Evolutionary conservation across 2,888 invertebrate genomes (phyloP).

Genomic region (Chydorus sphaericus): DNA sequence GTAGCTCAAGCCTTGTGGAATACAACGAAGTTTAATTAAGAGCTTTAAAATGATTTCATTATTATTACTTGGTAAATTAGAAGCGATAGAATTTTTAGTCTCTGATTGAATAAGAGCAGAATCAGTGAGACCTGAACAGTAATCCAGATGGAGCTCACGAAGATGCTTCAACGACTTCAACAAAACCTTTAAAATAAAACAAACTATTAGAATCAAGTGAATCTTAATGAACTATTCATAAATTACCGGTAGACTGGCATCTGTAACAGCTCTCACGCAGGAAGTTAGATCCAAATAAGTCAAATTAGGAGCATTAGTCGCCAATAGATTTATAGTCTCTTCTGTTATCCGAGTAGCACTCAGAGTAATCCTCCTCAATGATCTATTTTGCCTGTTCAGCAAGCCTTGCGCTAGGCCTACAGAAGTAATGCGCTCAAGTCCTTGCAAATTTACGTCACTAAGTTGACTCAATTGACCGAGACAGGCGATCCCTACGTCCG

Average conservation of each 20-base stretch:
- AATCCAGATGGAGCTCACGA: not conserved
- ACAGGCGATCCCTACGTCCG: constrained; percentile 42
- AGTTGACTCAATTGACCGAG: constrained; percentile 40
- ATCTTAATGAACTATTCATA: too few relatives aligned
- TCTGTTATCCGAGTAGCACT: not conserved
- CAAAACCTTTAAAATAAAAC: constrained; percentile 34
- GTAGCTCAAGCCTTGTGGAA: not conserved
- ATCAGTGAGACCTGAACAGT: not conserved
- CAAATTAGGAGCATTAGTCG: not conserved
- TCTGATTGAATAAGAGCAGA: not conserved
- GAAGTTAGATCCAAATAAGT: constrained; percentile 4
- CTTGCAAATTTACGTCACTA: constrained; percentile 44
- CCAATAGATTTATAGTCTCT: not conserved
- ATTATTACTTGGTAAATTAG: not conserved
- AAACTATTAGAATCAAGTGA: too few relatives aligned
- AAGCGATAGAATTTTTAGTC: not conserved
- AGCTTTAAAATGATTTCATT: not conserved
- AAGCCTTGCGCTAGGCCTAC: not conserved
- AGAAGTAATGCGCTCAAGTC: not conserved
- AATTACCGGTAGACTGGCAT: constrained; percentile 40
- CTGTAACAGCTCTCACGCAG: not conserved
- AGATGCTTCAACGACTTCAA: not conserved
- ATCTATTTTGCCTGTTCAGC: not conserved
- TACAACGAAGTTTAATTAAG: not conserved
- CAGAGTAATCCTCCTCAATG: not conserved